Evolutionary conservation across 2,113 vertebrate species (phyloP).

Genomic region (Pholis gunnellus): DNA sequence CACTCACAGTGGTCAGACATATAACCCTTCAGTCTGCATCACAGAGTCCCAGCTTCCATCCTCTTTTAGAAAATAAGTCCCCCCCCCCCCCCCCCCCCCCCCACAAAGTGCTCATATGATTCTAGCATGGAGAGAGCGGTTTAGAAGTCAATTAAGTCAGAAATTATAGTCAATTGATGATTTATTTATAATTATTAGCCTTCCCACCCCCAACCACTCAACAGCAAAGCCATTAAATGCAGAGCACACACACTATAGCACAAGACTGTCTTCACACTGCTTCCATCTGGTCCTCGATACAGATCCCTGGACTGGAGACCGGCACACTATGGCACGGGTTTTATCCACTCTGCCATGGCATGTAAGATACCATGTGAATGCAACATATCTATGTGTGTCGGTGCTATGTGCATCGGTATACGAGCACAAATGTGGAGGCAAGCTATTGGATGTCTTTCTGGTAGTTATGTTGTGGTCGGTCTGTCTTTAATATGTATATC

Average conservation of each 20-base stretch:
- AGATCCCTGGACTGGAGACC: not conserved
- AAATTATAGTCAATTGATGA: not conserved
- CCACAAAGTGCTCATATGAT: constrained; percentile 8
- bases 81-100: not conserved
- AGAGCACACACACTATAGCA: not conserved
- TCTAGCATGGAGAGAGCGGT: not conserved
- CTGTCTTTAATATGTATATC: not conserved
- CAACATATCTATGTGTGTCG: not conserved
- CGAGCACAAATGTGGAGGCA: not conserved
- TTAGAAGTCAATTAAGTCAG: not conserved
- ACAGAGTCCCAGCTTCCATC: constrained; percentile 44
- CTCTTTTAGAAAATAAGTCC: constrained; percentile 44
- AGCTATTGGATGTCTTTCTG: not conserved
- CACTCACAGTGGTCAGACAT: constrained; percentile 40
- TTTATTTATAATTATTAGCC: constrained; percentile 1
- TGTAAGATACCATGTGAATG: too few relatives aligned
- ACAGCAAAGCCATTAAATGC: not conserved
- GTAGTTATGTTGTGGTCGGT: not conserved
- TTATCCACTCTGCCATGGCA: not conserved
- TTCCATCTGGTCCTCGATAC: not conserved
- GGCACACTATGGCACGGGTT: not conserved
- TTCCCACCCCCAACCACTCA: not conserved
- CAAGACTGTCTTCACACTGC: not conserved
- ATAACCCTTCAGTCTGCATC: constrained; percentile 50
- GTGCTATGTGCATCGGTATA: not conserved